A percentile compares a stretch with the other conserved stretches of the same genome.
phyloP scores from a whole-genome alignment of 2,113 vertebrate genomes.

The Sprattus sprattus region DNA sequence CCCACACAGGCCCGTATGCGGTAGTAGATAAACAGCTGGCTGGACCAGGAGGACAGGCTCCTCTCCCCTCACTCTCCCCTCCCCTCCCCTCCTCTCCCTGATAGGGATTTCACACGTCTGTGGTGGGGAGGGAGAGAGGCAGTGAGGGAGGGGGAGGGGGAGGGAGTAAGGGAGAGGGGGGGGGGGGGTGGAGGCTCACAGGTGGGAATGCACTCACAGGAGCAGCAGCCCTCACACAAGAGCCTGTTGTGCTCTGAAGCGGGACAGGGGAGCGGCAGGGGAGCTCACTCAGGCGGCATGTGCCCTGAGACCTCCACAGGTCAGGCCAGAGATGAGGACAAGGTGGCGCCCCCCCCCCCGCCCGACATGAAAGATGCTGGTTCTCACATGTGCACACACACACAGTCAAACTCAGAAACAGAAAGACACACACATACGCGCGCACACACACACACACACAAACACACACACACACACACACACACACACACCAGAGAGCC shows the following conservation, averaged over 20 bases:
- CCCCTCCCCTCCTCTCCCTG: conserved; percentile 32
- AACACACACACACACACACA: not conserved
- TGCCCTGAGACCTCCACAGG: conserved; percentile 31
- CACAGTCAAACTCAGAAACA: not conserved
- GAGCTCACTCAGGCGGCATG: conserved; percentile 49
- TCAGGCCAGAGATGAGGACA: conserved; percentile 48
- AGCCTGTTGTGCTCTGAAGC: conserved; percentile 54
- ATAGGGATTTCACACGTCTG: conserved; percentile 70
- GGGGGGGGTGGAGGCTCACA: conserved; percentile 42
- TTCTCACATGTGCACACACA: conserved; percentile 4
- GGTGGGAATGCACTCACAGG: conserved; percentile 66
- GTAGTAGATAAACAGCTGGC: conserved; percentile 70
- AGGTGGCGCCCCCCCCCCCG: conserved; percentile 39
- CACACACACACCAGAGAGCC: not conserved
- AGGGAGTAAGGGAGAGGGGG: too few relatives aligned
- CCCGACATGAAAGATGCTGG: not conserved
- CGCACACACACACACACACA: not conserved
- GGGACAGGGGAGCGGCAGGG: conserved; percentile 54
- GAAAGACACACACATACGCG: not conserved
- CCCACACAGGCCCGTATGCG: conserved; percentile 60
- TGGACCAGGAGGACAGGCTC: conserved; percentile 43
- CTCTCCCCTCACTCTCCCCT: conserved; percentile 33
- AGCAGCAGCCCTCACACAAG: conserved; percentile 41
- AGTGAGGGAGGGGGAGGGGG: not conserved
- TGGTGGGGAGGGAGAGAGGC: conserved; percentile 36